Base-by-base conservation (phyloP, 2,113 vertebrate genomes). In the Callocephalon fimbriatum region DNA sequence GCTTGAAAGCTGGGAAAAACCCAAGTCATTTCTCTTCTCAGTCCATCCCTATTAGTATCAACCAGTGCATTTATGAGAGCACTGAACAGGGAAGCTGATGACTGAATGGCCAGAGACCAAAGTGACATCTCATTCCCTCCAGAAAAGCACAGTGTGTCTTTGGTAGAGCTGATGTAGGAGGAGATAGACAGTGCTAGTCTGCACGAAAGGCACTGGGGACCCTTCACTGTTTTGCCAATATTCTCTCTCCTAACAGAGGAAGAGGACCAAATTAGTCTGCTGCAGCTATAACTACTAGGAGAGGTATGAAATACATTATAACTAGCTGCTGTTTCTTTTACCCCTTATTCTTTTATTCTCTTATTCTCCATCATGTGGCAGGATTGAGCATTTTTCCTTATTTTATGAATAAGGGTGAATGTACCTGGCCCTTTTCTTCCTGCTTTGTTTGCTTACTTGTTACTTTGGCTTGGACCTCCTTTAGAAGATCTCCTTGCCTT, bases 301-400 rank as follows among this genome's bases (percentile, higher is more conserved):
- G 22, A 84, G 45, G 9, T 18, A 42, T 31, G 32, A 81, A 78
- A 32, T 53, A 53, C 6, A 59, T 38, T 2, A 27, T 27, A 20
- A 51, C 47, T 44, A 75, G 20, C n/a, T 35, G 18, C 42, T 58
- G 4, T 84, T 90, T 66, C 16, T 86, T 86, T 76, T 88, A 23
- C 8, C 5, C 9, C 29, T 67, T 62, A 12, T 42, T 50, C 19
- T 62, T 88, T 86, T 80, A 35, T 70, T 87, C 27, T 73, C 7
- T 15, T 78, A 10, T 9, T 26, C n/a, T 68, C 47, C 45, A 58
- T 38, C 23, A 23, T 29, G 9, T 58, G 72, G 15, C 74, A 87
- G 14, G 47, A 66, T 9, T 4, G 5, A 74, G 10, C 0, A 0
- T 47, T 89, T 86, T 65, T 58, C 27, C 20, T 21, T 38, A 32